phyloP scores from a whole-genome alignment of 2,797 vertebrate species.

The Muscicapa striata region DNA sequence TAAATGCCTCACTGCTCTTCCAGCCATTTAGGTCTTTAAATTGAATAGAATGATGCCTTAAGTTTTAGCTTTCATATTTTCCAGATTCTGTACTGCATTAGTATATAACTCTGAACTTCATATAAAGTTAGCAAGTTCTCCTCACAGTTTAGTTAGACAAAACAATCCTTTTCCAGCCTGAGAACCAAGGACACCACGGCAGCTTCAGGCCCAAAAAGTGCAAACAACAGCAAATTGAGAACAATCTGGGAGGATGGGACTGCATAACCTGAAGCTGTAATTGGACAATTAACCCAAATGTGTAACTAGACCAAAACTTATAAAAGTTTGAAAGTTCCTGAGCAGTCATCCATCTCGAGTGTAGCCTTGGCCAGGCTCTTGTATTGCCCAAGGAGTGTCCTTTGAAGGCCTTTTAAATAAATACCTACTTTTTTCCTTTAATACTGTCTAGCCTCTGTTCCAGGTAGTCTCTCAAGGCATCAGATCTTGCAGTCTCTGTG shows the following conservation, averaged over 20 bases:
- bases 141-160: background rate
- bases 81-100: background rate
- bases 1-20: background rate
- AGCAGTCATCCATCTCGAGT: background rate
- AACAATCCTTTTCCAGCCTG: background rate
- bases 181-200: background rate
- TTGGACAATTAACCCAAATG: background rate
- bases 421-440: background rate
- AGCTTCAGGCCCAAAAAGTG: background rate
- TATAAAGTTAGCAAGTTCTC: background rate
- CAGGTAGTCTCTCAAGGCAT: background rate
- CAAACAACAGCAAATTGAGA: fast-evolving
- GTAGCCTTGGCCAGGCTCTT: background rate
- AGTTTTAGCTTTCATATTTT: background rate
- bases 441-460: background rate
- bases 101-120: background rate
- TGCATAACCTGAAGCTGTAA: background rate
- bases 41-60: background rate
- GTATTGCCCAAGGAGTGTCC: background rate
- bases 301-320: background rate
- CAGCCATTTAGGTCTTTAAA: background rate
- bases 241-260: background rate
- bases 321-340: background rate
- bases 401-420: background rate
- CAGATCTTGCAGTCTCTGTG: background rate